Evolutionary conservation across 2,113 vertebrate species (phyloP).

Genomic region (Neodon shergylaensis): DNA sequence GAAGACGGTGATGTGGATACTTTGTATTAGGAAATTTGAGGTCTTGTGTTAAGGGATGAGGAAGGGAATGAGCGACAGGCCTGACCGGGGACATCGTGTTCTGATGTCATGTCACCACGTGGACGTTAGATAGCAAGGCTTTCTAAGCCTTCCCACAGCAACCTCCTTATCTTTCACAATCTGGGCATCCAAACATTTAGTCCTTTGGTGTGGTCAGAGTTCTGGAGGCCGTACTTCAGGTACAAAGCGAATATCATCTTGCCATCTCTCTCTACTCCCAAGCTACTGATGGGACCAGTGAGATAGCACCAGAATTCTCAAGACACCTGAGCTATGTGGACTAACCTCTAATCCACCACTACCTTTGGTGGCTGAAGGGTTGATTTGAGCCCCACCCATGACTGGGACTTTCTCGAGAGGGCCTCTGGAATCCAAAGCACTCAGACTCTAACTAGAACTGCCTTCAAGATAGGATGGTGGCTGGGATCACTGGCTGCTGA

Average conservation of each 20-base stretch:
- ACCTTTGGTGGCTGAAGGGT: not conserved
- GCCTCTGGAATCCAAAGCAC: slow-evolving; percentile 29
- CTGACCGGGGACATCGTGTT: not conserved
- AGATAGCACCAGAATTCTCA: not conserved
- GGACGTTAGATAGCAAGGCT: not conserved
- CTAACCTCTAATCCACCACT: slow-evolving; percentile 28
- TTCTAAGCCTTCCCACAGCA: not conserved
- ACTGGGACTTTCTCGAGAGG: slow-evolving; percentile 15
- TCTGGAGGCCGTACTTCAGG: not conserved
- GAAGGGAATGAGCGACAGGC: not conserved
- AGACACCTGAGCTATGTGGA: no score
- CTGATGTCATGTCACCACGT: not conserved
- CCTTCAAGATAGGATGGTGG: not conserved
- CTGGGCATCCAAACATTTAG: not conserved
- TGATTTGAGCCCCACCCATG: not conserved
- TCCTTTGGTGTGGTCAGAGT: not conserved
- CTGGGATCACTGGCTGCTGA: not conserved
- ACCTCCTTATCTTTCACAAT: not conserved
- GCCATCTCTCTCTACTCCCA: not conserved
- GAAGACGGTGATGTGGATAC: not conserved
- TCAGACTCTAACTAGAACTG: not conserved
- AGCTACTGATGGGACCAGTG: not conserved
- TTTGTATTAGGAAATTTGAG: not conserved
- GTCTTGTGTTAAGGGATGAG: not conserved
- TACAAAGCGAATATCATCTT: not conserved